Conservation (phyloP, 2,113 vertebrate species). For the Periophthalmodon schlosseri region DNA sequence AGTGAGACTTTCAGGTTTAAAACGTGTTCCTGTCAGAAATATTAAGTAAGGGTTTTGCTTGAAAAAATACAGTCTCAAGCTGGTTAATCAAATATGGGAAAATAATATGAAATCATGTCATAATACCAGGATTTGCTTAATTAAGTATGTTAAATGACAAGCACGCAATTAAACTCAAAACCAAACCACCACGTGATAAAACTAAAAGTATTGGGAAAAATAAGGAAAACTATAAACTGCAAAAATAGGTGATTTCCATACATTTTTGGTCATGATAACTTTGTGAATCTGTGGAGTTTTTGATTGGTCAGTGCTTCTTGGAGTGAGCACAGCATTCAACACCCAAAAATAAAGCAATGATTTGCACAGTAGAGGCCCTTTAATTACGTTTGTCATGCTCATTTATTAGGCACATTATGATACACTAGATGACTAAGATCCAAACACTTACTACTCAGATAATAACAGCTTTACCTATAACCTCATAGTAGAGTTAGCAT, state of each 20-base stretch:
- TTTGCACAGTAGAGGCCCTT: background rate
- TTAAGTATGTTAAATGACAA: too few species aligned
- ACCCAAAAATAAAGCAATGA: background rate
- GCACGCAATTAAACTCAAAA: too few species aligned
- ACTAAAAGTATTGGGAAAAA: background rate
- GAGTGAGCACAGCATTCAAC: background rate
- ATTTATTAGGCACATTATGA: background rate
- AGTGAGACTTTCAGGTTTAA: background rate
- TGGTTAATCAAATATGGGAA: too few species aligned
- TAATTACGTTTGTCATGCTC: background rate
- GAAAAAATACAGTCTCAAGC: too few species aligned
- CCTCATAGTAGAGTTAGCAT: background rate
- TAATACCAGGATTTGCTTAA: too few species aligned
- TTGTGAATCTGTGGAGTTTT: too few species aligned
- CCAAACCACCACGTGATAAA: too few species aligned
- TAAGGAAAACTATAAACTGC: too few species aligned
- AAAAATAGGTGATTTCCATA: too few species aligned
- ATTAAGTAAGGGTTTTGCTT: background rate
- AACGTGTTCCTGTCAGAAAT: background rate
- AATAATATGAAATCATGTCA: background rate
- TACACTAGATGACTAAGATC: background rate
- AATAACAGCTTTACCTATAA: background rate
- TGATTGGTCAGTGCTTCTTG: background rate
- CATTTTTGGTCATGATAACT: too few species aligned
- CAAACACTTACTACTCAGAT: background rate